Evolutionary conservation across 2,888 invertebrate genomes (phyloP).

Genomic region (Netelia melanura): DNA sequence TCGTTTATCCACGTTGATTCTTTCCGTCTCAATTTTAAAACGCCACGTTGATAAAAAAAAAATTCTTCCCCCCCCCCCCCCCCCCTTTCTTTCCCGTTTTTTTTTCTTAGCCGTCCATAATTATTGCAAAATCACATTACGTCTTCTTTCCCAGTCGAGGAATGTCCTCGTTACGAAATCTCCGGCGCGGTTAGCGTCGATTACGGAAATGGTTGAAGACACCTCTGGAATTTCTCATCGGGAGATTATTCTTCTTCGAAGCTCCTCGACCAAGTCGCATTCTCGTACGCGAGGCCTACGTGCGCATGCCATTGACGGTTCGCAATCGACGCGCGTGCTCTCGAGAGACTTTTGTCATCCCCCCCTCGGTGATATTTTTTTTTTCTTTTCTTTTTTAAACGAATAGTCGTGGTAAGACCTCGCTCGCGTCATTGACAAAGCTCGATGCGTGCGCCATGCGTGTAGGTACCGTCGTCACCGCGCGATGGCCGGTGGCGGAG

Average conservation of each 20-base stretch:
- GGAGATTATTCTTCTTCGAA: conserved; percentile 2
- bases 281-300: background rate
- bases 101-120: background rate
- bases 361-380: conserved; percentile 11
- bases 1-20: no score
- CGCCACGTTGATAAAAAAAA: no score
- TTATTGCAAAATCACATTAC: conserved; percentile 8
- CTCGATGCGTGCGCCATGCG: conserved; percentile 51
- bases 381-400: background rate
- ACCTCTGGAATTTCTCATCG: conserved; percentile 9
- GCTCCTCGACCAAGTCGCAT: background rate
- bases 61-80: no score
- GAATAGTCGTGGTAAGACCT: conserved; percentile 30
- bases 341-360: conserved; percentile 30
- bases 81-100: no score
- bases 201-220: conserved; percentile 20
- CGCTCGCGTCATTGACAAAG: conserved; percentile 60
- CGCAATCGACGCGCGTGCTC: background rate
- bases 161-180: background rate
- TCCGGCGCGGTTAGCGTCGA: conserved; percentile 11
- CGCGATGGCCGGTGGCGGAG: no score
- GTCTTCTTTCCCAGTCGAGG: background rate
- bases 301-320: background rate
- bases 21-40: no score
- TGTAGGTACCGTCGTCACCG: conserved; percentile 11